Conservation (phyloP, 2,797 vertebrate genomes). For the Pygocentrus nattereri region DNA sequence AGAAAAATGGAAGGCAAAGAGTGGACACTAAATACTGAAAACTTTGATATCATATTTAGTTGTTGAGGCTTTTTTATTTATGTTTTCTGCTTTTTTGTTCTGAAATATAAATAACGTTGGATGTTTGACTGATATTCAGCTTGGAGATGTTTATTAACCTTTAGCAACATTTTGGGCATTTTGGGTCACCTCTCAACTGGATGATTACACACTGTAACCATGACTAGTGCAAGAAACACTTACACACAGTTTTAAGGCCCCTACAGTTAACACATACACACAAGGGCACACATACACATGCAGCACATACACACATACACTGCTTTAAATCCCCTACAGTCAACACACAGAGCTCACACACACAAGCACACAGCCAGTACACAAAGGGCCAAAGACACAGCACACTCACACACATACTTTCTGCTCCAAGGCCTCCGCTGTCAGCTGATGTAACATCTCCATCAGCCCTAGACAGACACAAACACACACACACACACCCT, state of each 20-base stretch:
- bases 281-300: background rate
- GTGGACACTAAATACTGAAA: no score
- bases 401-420: background rate
- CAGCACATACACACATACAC: constrained; percentile 21
- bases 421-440: constrained; percentile 50
- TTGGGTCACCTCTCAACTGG: background rate
- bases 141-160: constrained; percentile 1
- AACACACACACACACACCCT: constrained; percentile 9
- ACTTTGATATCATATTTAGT: no score
- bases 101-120: no score
- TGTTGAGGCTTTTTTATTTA: no score
- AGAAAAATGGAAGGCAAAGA: no score
- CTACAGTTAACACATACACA: constrained; percentile 5
- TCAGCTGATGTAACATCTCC: constrained; percentile 51
- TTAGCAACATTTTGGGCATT: background rate
- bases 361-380: background rate
- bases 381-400: background rate
- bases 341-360: background rate
- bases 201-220: background rate
- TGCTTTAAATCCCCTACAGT: constrained; percentile 35
- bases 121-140: background rate
- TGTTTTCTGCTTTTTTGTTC: no score
- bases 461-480: constrained; percentile 37
- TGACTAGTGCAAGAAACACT: background rate
- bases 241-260: background rate